Percentiles rank a stretch among this genome's conserved stretches.
These are phyloP conservation scores for Ptycholaimellus sp. DNA, from an alignment of 2,888 invertebrate genomes.

Conservation along the genomic window DNA sequence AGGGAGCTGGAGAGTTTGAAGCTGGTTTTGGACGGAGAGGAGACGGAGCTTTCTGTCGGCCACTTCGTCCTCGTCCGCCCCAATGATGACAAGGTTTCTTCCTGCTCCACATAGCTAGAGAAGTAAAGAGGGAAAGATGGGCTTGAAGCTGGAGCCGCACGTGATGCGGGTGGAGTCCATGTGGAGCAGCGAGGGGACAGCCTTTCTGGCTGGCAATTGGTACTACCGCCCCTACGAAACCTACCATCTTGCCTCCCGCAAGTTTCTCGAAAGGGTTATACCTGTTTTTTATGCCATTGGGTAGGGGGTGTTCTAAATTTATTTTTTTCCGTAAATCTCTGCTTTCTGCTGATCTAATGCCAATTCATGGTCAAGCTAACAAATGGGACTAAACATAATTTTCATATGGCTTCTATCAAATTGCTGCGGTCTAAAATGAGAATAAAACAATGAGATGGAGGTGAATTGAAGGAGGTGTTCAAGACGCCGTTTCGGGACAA, in stretches of 20 bases:
- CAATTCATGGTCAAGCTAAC: too few species aligned
- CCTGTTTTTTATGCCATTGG: neutral
- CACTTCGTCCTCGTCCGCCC: constrained; percentile 64
- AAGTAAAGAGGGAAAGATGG: too few species aligned
- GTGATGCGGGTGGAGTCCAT: constrained; percentile 67
- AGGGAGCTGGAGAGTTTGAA: neutral
- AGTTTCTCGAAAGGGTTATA: constrained; percentile 57
- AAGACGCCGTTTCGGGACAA: constrained; percentile 68
- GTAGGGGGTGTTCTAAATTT: too few species aligned
- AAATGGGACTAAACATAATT: too few species aligned
- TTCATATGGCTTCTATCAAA: too few species aligned
- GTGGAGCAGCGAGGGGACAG: constrained; percentile 35
- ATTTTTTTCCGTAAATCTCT: too few species aligned
- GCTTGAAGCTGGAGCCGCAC: constrained; percentile 42
- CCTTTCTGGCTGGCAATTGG: constrained; percentile 52
- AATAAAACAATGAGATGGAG: too few species aligned
- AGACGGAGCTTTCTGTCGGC: constrained; percentile 44
- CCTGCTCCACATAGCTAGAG: too few species aligned
- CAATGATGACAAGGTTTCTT: constrained; percentile 20
- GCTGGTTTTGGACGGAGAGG: constrained; percentile 13
- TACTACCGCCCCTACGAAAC: constrained; percentile 81
- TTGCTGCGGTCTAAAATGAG: too few species aligned
- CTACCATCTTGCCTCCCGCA: constrained; percentile 72
- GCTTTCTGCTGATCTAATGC: too few species aligned
- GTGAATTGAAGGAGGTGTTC: constrained; percentile 59